Percentiles rank a stretch among this genome's conserved stretches.
Conservation (phyloP, 1,140 invertebrate genomes). For the Babylonia areolata region DNA sequence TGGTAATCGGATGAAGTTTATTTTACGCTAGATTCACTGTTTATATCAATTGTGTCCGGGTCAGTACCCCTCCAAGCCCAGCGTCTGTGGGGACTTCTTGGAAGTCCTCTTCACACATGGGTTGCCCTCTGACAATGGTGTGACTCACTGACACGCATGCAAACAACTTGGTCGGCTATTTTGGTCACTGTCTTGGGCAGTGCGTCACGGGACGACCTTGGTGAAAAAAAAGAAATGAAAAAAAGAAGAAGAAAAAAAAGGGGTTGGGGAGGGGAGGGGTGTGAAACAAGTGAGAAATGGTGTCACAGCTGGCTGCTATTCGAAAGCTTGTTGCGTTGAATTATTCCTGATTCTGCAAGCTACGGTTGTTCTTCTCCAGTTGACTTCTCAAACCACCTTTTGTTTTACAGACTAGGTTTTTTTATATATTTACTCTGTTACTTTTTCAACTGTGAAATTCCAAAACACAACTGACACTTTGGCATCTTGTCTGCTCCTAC, state of each 20-base stretch:
- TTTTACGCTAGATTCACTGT: conserved; percentile 10
- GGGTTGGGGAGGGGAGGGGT: too few relatives aligned
- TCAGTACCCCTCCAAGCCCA: background rate
- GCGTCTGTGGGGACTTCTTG: background rate
- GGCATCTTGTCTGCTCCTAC: too few relatives aligned
- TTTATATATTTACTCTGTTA: too few relatives aligned
- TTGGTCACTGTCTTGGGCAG: background rate
- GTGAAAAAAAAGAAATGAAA: background rate
- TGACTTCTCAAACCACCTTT: too few relatives aligned
- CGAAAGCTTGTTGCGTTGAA: background rate
- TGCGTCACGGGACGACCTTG: background rate
- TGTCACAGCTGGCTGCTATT: background rate
- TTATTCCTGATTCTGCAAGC: too few relatives aligned
- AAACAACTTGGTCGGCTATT: conserved; percentile 8
- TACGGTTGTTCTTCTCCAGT: too few relatives aligned
- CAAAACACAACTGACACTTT: too few relatives aligned
- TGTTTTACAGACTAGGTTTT: too few relatives aligned
- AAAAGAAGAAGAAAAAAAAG: too few relatives aligned
- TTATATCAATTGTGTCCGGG: conserved; percentile 23
- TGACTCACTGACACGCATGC: conserved; percentile 6
- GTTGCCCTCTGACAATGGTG: background rate
- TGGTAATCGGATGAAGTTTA: conserved; percentile 20
- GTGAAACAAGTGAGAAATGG: background rate
- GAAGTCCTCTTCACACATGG: conserved; percentile 1
- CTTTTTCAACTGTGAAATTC: too few relatives aligned